These are phyloP conservation scores for Scaptomyza parva DNA, from an alignment of 2,888 invertebrate genomes.

Conservation along the genomic window DNA sequence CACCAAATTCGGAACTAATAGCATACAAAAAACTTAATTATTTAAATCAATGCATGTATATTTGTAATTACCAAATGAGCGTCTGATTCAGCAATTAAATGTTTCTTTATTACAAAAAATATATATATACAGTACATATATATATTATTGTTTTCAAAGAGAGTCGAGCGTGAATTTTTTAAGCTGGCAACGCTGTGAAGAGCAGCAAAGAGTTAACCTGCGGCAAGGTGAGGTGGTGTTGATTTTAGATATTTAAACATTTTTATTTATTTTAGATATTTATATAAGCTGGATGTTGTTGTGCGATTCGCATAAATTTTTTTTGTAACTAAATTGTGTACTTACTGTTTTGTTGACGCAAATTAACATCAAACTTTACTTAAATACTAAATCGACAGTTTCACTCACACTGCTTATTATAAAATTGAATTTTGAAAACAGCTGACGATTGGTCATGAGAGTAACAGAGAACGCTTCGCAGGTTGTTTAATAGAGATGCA, in stretches of 20 bases:
- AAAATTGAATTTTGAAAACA: conserved; percentile 56
- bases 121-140: not conserved
- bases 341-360: conserved; percentile 31
- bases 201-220: conserved; percentile 29
- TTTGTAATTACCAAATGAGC: conserved; percentile 27
- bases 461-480: conserved; percentile 31
- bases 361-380: conserved; percentile 67
- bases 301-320: conserved; percentile 47
- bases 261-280: conserved; percentile 40
- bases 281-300: conserved; percentile 24
- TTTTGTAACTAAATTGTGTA: conserved; percentile 40
- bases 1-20: conserved; percentile 50
- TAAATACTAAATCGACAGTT: conserved; percentile 47
- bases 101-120: conserved; percentile 11
- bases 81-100: conserved; percentile 41
- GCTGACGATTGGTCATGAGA: conserved; percentile 55
- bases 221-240: conserved; percentile 47
- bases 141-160: conserved; percentile 10
- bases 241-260: conserved; percentile 40
- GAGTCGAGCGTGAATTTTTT: not conserved
- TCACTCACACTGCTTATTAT: conserved; percentile 44
- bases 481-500: conserved; percentile 32
- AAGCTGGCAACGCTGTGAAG: conserved; percentile 47
- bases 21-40: not conserved
- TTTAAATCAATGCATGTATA: not conserved